Evolutionary conservation across 2,888 invertebrate genomes (phyloP), one percentile per base, ranked within the genome.

Genomic region (Galeruca laticollis): DNA sequence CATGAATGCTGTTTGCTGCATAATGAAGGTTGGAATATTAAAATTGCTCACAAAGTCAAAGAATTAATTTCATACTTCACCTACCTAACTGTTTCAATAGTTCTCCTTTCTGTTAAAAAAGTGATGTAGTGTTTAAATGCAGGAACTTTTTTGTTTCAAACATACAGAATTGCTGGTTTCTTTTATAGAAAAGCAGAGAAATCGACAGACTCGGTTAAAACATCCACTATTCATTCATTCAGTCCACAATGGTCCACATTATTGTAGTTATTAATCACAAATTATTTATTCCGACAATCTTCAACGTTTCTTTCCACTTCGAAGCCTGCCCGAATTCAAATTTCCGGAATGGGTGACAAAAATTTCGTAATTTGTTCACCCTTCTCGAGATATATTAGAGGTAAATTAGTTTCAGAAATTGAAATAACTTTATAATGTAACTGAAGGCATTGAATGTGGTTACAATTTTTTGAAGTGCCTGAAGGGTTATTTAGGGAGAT

Each of bases 331-430:
- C 15, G 20, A 20, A 20, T 2, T 49, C 13, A 21, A 26, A 52
- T 51, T 43, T n/a, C 15, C 8, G 15, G 15, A 47, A 26, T 5
- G 3, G 3, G 6, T 26, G 10, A n/a, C 3, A 43, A 43, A 52
- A 52, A 52, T 26, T 13, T 52, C 11, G 11, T 52, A 5, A 21
- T 52, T 21, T 21, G 21, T 20, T 26, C 15, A 47, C 15, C 52
- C 21, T 52, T 52, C 52, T 26, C 52, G 21, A 10, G 20, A 21
- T 21, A 52, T 52, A 52, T 26, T 21, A 4, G n/a, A 10, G 18
- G n/a, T 33, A 56, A 64, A 56, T 64, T 64, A 64, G 26, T 54
- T 64, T 56, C 31, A 21, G 21, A 64, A 56, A 64, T 64, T 64
- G 56, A 64, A 40, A 11, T 26, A 26, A 56, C 43, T 40, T 64